These are phyloP conservation scores for Sipha maydis DNA, from an alignment of 2,888 invertebrate species.

Conservation along the genomic window DNA sequence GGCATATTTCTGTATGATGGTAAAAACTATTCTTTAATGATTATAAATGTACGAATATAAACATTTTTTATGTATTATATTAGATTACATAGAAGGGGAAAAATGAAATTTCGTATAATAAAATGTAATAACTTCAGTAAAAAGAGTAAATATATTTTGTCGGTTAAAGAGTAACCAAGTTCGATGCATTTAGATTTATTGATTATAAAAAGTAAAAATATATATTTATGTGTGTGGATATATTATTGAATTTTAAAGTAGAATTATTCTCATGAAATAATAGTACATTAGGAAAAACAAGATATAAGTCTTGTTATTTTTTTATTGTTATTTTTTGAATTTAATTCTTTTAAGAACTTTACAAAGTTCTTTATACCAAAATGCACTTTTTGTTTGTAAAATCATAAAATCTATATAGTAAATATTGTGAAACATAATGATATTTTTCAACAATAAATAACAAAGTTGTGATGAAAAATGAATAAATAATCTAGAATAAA, in stretches of 20 bases:
- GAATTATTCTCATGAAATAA: neutral
- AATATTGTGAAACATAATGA: constrained; percentile 7
- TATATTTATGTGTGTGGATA: neutral
- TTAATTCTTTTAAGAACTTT: constrained; percentile 29
- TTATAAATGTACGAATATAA: neutral
- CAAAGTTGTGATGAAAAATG: neutral
- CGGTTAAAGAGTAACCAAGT: neutral
- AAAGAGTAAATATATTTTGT: neutral
- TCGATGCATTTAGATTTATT: neutral
- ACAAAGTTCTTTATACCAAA: constrained; percentile 5
- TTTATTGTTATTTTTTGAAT: neutral
- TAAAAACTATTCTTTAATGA: neutral
- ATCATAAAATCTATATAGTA: neutral
- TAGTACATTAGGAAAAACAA: neutral
- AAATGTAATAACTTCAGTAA: neutral
- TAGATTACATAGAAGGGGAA: neutral
- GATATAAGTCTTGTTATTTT: neutral
- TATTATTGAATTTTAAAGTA: neutral
- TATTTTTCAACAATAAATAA: constrained; percentile 24
- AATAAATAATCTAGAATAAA: neutral
- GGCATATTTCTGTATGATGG: neutral
- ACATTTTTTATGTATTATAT: neutral
- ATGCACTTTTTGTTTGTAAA: constrained; percentile 11
- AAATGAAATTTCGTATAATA: neutral
- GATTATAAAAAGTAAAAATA: neutral